phyloP scores from a whole-genome alignment of 2,797 vertebrate species.

The Chloroceryle amazona region DNA sequence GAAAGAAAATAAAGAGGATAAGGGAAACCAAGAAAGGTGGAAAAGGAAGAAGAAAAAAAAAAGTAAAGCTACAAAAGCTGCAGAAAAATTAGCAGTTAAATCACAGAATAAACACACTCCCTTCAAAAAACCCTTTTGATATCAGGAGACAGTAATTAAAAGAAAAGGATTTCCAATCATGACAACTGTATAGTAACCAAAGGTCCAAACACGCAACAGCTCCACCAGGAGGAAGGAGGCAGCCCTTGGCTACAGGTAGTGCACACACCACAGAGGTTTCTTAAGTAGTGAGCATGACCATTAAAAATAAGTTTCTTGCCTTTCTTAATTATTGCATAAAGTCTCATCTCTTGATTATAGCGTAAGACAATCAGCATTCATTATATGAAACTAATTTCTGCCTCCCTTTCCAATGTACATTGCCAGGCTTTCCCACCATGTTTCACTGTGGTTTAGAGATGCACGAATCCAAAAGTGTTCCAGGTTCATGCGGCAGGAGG shows the following conservation, averaged over 20 bases:
- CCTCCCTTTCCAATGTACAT: not conserved
- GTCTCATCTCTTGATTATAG: not conserved
- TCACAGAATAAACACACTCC: not conserved
- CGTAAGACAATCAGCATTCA: not conserved
- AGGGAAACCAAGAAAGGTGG: not conserved
- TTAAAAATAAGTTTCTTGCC: not conserved
- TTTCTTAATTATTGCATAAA: not conserved
- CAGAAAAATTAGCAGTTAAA: not conserved
- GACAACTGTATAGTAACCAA: not conserved
- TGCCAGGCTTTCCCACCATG: not conserved
- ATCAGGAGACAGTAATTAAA: not conserved
- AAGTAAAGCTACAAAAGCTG: not conserved
- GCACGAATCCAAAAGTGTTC: not conserved
- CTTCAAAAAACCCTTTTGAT: not conserved
- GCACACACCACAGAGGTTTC: not conserved
- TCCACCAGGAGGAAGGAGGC: not conserved
- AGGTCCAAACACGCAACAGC: fast-evolving
- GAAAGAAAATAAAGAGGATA: not conserved
- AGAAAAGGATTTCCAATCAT: not conserved
- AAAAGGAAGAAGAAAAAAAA: not conserved
- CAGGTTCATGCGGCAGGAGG: not conserved
- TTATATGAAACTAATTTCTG: not conserved
- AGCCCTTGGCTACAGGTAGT: not conserved
- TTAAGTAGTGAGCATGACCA: not conserved
- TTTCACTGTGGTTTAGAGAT: not conserved